These are phyloP conservation scores for Peromyscus attwateri DNA, from an alignment of 2,797 vertebrate genomes.

Conservation along the genomic window DNA sequence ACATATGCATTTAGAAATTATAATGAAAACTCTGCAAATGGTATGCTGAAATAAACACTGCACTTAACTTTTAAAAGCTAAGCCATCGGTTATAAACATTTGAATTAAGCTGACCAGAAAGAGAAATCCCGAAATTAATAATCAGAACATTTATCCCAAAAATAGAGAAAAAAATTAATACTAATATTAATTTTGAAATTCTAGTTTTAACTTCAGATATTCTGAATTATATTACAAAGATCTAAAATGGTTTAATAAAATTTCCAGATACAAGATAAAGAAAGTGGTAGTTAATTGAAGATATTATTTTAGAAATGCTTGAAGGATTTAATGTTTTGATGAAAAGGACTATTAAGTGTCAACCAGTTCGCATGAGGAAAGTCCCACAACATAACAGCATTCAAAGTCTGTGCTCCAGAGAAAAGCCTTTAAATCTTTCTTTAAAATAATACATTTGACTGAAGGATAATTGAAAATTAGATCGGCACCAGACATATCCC, in stretches of 20 bases:
- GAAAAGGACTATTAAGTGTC: not conserved
- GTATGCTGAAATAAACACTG: not conserved
- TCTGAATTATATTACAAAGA: not conserved
- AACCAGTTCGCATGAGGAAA: not conserved
- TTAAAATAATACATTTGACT: not conserved
- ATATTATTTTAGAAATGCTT: not conserved
- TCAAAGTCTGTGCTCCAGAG: not conserved
- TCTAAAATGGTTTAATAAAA: not conserved
- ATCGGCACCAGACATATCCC: not conserved
- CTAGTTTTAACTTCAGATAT: not conserved
- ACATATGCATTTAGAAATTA: not conserved
- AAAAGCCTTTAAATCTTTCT: not conserved
- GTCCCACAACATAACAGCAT: not conserved
- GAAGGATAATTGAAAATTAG: not conserved
- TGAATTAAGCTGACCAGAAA: not conserved
- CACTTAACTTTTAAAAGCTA: not conserved
- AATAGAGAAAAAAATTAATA: not conserved
- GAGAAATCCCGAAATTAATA: not conserved
- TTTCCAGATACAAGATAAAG: not conserved
- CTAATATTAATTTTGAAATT: conserved; percentile 11
- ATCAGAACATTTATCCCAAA: not conserved
- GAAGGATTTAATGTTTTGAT: not conserved
- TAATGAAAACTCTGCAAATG: not conserved
- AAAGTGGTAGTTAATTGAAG: not conserved
- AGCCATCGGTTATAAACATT: not conserved